phyloP scores from a whole-genome alignment of 2,888 invertebrate genomes.

The Micropterix aruncella region DNA sequence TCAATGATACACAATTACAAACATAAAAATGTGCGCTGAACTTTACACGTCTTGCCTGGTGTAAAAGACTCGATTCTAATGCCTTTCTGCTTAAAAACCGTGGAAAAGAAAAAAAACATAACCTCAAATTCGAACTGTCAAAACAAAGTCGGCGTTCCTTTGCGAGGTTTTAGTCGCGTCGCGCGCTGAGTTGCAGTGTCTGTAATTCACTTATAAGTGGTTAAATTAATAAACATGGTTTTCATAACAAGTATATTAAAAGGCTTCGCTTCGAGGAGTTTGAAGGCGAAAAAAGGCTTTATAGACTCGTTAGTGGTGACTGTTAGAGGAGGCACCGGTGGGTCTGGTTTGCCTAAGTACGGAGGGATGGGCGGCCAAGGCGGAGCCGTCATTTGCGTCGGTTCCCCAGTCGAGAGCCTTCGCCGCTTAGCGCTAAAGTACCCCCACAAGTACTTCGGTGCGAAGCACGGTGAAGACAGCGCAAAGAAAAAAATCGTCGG shows the following conservation, averaged over 20 bases:
- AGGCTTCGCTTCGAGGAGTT: too few species aligned
- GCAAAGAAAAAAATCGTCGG: conserved; percentile 61
- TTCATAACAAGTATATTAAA: not conserved
- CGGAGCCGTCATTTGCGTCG: conserved; percentile 65
- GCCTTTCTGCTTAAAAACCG: too few species aligned
- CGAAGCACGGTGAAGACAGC: conserved; percentile 63
- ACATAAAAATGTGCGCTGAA: too few species aligned
- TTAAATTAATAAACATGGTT: not conserved
- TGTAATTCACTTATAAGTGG: too few species aligned
- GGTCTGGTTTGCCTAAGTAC: conserved; percentile 55
- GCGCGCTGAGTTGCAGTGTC: too few species aligned
- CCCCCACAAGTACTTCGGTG: conserved; percentile 45
- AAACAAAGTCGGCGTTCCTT: too few species aligned
- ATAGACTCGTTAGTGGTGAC: conserved; percentile 68
- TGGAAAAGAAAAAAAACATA: too few species aligned
- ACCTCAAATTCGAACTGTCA: too few species aligned
- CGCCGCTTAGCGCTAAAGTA: conserved; percentile 32
- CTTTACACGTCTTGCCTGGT: too few species aligned
- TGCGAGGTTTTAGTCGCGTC: too few species aligned
- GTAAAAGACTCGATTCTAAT: too few species aligned
- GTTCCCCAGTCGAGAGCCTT: conserved; percentile 45
- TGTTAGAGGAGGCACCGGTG: conserved; percentile 73
- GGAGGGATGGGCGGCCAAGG: conserved; percentile 89
- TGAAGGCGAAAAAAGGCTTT: conserved; percentile 36
- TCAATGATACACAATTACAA: too few species aligned